Conservation (phyloP, 2,797 vertebrate genomes). For the Manis javanica region DNA sequence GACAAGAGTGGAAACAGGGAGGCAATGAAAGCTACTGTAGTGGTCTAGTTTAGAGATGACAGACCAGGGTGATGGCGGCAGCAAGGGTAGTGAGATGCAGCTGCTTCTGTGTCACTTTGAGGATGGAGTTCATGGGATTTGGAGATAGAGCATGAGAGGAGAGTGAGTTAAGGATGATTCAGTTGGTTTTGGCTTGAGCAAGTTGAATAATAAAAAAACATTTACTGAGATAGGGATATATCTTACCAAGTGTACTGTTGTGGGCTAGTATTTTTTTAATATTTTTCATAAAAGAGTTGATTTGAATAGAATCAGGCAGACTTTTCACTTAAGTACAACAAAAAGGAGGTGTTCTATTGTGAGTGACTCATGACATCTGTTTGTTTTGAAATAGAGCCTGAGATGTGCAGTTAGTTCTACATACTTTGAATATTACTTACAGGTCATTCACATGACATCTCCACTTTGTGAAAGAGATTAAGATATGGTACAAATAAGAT, state of each 20-base stretch:
- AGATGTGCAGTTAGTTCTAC: background rate
- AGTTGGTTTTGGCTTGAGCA: conserved; percentile 36
- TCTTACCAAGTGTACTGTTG: background rate
- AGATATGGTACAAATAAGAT: background rate
- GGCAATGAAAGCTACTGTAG: background rate
- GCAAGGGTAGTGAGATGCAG: background rate
- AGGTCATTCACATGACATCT: conserved; percentile 10
- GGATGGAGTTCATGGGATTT: background rate
- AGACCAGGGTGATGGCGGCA: background rate
- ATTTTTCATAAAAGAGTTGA: conserved; percentile 34
- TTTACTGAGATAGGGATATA: background rate
- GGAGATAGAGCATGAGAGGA: background rate
- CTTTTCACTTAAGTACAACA: conserved; percentile 36
- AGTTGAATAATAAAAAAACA: conserved; percentile 11
- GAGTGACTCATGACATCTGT: conserved; percentile 43
- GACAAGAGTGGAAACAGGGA: background rate
- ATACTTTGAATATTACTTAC: background rate
- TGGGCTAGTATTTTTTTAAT: conserved; percentile 40
- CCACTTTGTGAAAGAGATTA: background rate
- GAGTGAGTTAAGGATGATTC: background rate
- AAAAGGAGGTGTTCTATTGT: conserved; percentile 43
- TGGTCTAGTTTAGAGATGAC: background rate
- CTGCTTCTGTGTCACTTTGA: background rate
- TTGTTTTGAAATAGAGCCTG: conserved; percentile 51
- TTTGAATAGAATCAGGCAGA: conserved; percentile 52